Evolutionary conservation across 2,888 invertebrate species (phyloP).

Genomic region (Homarus gammarus): DNA sequence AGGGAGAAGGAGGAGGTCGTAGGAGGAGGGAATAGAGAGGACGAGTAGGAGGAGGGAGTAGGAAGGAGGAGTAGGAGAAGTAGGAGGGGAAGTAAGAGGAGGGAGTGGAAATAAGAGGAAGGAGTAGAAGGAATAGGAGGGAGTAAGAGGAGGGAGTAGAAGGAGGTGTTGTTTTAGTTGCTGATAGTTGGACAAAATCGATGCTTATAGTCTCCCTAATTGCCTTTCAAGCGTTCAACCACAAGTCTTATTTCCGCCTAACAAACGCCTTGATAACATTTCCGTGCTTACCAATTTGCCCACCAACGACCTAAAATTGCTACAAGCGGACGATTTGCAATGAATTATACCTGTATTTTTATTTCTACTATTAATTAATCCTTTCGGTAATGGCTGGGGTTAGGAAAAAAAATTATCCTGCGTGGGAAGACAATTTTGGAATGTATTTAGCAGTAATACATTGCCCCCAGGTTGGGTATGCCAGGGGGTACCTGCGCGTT

Average conservation of each 20-base stretch:
- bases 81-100: neutral
- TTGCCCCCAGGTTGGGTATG: too few species aligned
- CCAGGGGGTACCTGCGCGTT: neutral
- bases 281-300: neutral
- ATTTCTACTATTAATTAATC: constrained; percentile 8
- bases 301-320: neutral
- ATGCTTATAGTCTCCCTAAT: neutral
- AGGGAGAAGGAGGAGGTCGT: neutral
- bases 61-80: neutral
- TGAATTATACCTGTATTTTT: neutral
- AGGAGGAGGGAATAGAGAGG: neutral
- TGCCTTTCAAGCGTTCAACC: neutral
- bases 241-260: neutral
- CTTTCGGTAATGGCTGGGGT: neutral
- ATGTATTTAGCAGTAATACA: neutral
- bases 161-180: neutral
- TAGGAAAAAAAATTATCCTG: neutral
- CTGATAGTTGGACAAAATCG: neutral
- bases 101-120: neutral
- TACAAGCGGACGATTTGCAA: neutral
- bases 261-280: neutral
- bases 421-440: neutral
- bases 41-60: too few species aligned
- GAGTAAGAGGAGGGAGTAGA: neutral
- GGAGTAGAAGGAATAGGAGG: neutral